Evolutionary conservation across 2,113 vertebrate genomes (phyloP), one percentile per base, ranked within the genome.

Genomic region (Hippoglossus stenolepis): DNA sequence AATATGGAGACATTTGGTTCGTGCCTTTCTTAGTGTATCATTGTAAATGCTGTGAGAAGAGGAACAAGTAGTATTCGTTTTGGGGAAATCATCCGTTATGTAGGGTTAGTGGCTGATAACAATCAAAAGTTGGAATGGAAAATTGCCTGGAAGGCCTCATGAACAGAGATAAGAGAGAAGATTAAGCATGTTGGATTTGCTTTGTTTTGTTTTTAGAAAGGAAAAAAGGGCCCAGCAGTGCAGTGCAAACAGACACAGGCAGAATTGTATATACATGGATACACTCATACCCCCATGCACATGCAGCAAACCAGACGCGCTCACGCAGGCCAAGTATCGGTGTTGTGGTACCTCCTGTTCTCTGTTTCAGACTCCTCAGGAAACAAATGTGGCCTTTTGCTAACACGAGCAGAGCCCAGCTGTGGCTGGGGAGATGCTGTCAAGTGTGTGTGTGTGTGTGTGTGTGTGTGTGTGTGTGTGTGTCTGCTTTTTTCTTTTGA

Each of bases 71-170:
- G 90, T 87, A 94, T 93, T 91, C 87, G 92, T 92, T 93, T 93
- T 87, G 88, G 82, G 90, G 92, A 95, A 89, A 87, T 90, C 89
- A 94, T 93, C 94, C 84, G 92, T 96, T 91, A 89, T 72, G 85
- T 85, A 90, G 90, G 85, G 85, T 87, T 92, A 88, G 90, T 51
- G 80, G 89, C 87, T 92, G 95, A 96, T 94, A 96, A 94, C 90
- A 93, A 96, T 96, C 95, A 93, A 88, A 85, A 93, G 92, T 86
- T 93, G 92, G 91, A 92, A 93, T 93, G 88, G 94, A 94, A 93
- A 95, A 96, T 95, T 95, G 93, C 95, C 93, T 91, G 75, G 91
- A 94, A 95, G 92, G 92, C 92, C 88, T 94, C 93, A 91, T 92
- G 65, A 94, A 92, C 90, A 93, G 49, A 93, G 49, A 96, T 95